Evolutionary conservation across 23 tunicate species (phyloP).

Genomic region (Clavelina lepadiformis): DNA sequence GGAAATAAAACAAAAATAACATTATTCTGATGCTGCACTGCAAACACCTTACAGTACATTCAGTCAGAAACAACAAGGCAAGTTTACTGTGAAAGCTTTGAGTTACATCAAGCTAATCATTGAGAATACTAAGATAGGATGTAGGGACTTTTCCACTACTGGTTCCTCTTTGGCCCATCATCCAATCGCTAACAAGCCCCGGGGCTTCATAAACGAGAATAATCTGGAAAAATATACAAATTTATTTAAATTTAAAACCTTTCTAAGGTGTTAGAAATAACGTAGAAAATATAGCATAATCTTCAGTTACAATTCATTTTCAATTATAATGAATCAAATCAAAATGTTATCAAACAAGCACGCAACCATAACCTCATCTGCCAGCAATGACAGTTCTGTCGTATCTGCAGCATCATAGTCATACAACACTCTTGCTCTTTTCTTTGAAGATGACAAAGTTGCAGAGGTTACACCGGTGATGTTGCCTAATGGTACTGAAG

Average conservation of each 20-base stretch:
- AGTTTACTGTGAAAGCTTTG: too few relatives aligned
- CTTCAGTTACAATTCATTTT: neutral
- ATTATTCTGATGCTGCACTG: too few relatives aligned
- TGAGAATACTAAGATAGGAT: slow-evolving; percentile 30
- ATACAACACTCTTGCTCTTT: slow-evolving; percentile 68
- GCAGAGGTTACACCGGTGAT: neutral
- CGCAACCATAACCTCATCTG: slow-evolving; percentile 75
- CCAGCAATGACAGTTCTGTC: slow-evolving; percentile 76
- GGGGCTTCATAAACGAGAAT: slow-evolving; percentile 52
- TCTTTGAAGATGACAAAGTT: slow-evolving; percentile 12
- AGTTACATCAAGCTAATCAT: too few relatives aligned
- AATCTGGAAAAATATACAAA: slow-evolving; percentile 39
- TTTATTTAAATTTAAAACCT: neutral
- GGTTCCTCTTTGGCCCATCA: slow-evolving; percentile 82
- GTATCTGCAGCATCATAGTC: slow-evolving; percentile 92
- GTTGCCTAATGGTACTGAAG: neutral
- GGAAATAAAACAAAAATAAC: too few relatives aligned
- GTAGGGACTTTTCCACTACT: slow-evolving; percentile 74
- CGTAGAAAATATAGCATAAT: neutral
- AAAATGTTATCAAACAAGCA: neutral
- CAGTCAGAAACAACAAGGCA: too few relatives aligned
- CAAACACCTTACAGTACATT: too few relatives aligned
- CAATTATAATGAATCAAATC: neutral
- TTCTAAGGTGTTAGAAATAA: neutral
- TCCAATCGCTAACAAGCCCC: slow-evolving; percentile 44